A percentile compares a stretch with the other conserved stretches of the same genome.
These are phyloP conservation scores for Buceros bicornis DNA, from an alignment of 2,797 vertebrate genomes.

Conservation along the genomic window DNA sequence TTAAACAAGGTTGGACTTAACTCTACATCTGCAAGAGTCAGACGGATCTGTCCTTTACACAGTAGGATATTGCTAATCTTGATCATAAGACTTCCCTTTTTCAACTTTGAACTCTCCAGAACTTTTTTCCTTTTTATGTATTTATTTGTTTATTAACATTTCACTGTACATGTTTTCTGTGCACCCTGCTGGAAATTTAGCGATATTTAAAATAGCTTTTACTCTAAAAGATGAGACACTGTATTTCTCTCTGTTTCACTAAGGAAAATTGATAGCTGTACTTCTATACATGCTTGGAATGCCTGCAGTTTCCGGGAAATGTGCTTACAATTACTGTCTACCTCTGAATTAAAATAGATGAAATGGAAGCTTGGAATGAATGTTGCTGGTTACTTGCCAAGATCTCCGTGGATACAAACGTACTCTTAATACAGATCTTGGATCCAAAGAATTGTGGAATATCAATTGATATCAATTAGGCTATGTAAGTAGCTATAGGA, in stretches of 20 bases:
- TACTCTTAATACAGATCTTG: not conserved
- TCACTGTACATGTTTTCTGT: not conserved
- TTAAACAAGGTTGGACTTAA: not conserved
- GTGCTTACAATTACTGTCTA: not conserved
- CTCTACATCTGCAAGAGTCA: not conserved
- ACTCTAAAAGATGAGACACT: not conserved
- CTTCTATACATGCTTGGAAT: not conserved
- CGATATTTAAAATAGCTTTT: not conserved
- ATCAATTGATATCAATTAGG: not conserved
- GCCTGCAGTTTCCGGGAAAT: not conserved
- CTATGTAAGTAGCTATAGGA: not conserved
- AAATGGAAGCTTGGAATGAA: not conserved
- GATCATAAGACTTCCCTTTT: not conserved
- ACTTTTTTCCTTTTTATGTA: not conserved
- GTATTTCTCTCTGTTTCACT: not conserved
- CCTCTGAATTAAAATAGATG: not conserved
- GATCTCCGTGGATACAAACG: not conserved
- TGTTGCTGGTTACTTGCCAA: not conserved
- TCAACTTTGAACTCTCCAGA: not conserved
- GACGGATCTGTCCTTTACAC: not conserved
- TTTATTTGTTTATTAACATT: not conserved
- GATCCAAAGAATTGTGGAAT: not conserved
- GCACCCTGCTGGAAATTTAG: not conserved
- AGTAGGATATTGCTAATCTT: not conserved
- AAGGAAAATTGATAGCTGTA: not conserved